Evolutionary conservation across 2,888 invertebrate genomes (phyloP).

Genomic region (Entomobrya proxima): DNA sequence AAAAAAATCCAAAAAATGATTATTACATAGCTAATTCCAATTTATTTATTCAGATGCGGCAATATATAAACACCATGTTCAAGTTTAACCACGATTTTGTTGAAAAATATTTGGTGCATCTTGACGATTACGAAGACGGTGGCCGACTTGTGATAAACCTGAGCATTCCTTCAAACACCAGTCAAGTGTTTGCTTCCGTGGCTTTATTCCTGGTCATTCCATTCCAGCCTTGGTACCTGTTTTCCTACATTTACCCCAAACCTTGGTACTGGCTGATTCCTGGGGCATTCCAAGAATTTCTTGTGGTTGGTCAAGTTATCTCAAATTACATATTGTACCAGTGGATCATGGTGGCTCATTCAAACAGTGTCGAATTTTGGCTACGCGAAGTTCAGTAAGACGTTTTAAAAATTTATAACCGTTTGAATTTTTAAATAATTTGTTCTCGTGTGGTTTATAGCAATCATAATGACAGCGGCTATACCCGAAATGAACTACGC

Average conservation of each 20-base stretch:
- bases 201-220: conserved; percentile 47
- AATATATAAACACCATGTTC: conserved; percentile 62
- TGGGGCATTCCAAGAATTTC: conserved; percentile 64
- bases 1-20: background rate
- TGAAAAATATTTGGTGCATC: conserved; percentile 47
- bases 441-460: no score
- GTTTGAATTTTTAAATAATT: background rate
- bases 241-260: conserved; percentile 57
- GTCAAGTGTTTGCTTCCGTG: conserved; percentile 38
- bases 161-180: conserved; percentile 31
- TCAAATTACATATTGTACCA: conserved; percentile 29
- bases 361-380: conserved; percentile 64
- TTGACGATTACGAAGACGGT: conserved; percentile 32
- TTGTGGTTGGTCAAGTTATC: conserved; percentile 55
- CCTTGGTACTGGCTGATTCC: conserved; percentile 69
- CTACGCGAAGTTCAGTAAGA: conserved; percentile 64
- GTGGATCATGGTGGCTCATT: conserved; percentile 61
- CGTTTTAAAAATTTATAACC: background rate
- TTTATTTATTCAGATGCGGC: conserved; percentile 14
- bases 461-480: conserved; percentile 52
- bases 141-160: conserved; percentile 49
- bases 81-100: conserved; percentile 8
- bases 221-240: conserved; percentile 63
- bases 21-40: background rate
- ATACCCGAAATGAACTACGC: conserved; percentile 45